Conservation (phyloP, 2,113 vertebrate genomes). For the Cyprinodon tularosa region DNA sequence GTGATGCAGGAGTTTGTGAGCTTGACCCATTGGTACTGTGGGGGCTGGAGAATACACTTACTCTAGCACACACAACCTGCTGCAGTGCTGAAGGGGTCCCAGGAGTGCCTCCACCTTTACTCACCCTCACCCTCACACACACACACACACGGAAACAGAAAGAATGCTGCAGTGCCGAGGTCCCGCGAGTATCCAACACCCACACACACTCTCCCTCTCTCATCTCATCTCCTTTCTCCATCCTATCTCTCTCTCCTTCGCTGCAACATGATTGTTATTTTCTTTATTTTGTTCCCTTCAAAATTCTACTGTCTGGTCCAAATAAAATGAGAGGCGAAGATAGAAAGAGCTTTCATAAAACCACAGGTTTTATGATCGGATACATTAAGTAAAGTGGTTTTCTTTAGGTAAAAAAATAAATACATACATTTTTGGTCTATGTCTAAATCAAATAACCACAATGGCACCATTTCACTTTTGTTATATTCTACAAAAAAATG, state of each 20-base stretch:
- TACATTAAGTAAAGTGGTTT: background rate
- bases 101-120: constrained; percentile 79
- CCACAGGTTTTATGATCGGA: too few relatives aligned
- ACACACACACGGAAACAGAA: constrained; percentile 60
- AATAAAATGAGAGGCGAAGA: constrained; percentile 4
- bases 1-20: constrained; percentile 81
- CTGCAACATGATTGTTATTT: constrained; percentile 63
- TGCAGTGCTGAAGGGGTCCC: constrained; percentile 83
- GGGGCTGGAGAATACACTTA: constrained; percentile 76
- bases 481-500: background rate
- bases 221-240: constrained; percentile 54
- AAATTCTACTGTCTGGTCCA: constrained; percentile 13
- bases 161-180: constrained; percentile 78
- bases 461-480: background rate
- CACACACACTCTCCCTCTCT: constrained; percentile 66
- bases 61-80: constrained; percentile 66
- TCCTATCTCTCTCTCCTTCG: constrained; percentile 63
- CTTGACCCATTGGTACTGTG: constrained; percentile 94
- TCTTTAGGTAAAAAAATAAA: background rate
- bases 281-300: constrained; percentile 54
- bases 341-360: background rate
- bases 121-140: constrained; percentile 65
- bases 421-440: too few relatives aligned
- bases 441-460: background rate
- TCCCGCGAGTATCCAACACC: constrained; percentile 74